phyloP scores from a whole-genome alignment of 2,113 vertebrate genomes.

The Sinocyclocheilus rhinocerous region DNA sequence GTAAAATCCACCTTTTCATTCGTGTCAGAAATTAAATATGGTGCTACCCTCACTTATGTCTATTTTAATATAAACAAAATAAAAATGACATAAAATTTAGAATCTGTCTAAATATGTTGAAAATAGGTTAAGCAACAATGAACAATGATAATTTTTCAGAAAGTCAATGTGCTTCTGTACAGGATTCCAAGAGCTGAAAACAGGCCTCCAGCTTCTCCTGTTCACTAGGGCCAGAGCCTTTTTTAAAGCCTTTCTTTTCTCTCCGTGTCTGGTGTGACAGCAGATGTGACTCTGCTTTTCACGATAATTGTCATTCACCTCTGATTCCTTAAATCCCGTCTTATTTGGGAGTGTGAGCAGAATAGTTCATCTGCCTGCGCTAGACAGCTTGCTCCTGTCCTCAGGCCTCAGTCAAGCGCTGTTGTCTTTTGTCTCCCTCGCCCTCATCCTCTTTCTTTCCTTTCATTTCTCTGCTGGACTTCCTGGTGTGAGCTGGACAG shows the following conservation, averaged over 20 bases:
- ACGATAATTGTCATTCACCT: slow-evolving; percentile 18
- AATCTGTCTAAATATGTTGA: too few relatives aligned
- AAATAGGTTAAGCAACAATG: too few relatives aligned
- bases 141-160: too few relatives aligned
- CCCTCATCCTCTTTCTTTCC: slow-evolving; percentile 31
- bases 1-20: background rate
- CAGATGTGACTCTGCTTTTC: slow-evolving; percentile 20
- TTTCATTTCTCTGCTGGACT: background rate
- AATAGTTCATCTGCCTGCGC: slow-evolving; percentile 31
- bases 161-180: background rate
- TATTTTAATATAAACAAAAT: too few relatives aligned
- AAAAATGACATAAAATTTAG: too few relatives aligned
- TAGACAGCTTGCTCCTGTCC: slow-evolving; percentile 24
- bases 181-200: background rate
- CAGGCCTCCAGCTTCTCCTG: background rate
- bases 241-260: background rate
- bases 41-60: background rate
- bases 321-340: background rate
- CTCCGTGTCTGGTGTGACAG: background rate
- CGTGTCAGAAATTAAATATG: background rate
- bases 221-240: background rate
- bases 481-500: slow-evolving; percentile 51
- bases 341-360: slow-evolving; percentile 30
- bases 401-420: slow-evolving; percentile 1
- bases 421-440: slow-evolving; percentile 37